Evolutionary conservation across 2,888 invertebrate species (phyloP), one percentile per base, ranked within the genome.

Genomic region (Macrophya annulata): DNA sequence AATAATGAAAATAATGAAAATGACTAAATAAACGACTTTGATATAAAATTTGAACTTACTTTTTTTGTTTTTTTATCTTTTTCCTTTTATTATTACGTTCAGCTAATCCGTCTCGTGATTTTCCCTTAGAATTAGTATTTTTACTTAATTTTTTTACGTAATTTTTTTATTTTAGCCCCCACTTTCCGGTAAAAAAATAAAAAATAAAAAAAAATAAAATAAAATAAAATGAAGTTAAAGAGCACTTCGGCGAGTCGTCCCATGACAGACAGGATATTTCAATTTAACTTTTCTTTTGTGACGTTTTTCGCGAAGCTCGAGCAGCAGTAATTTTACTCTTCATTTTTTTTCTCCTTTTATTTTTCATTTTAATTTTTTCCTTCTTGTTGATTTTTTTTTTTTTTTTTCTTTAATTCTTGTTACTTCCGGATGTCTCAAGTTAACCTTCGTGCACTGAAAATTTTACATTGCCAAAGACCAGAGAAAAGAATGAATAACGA

Each of bases 261-360:
- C 31, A 17, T 68, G 31, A 37, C 68, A 62, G 62, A 81, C 81
- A 62, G 59, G 62, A 62, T 81, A 81, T 81, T 81, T 81, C 81
- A 81, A 81, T 81, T 81, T 62, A 62, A 81, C 40, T 81, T 81
- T 81, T 81, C 81, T 81, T 81, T 62, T 25, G 51, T 62, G 43
- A 59, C 45, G 59, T 21, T 43, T 55, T 81, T 62, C 62, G n/a
- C 40, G n/a, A 31, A 59, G 59, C 62, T 62, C 79, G 37, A 43
- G 17, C 37, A 51, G 77, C 62, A 62, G 59, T 81, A 81, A 81
- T 59, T 81, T 81, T 81, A 43, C 43, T 40, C 79, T 59, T 40
- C 37, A 10, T 43, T 8, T 55, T 37, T n/a, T 45, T 59, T n/a
- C 40, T 48, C 25, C 5, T 25, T 9, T 65, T 65, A 1, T 31